Evolutionary conservation across 2,113 vertebrate genomes (phyloP).

Genomic region (Xiphophorus maculatus): DNA sequence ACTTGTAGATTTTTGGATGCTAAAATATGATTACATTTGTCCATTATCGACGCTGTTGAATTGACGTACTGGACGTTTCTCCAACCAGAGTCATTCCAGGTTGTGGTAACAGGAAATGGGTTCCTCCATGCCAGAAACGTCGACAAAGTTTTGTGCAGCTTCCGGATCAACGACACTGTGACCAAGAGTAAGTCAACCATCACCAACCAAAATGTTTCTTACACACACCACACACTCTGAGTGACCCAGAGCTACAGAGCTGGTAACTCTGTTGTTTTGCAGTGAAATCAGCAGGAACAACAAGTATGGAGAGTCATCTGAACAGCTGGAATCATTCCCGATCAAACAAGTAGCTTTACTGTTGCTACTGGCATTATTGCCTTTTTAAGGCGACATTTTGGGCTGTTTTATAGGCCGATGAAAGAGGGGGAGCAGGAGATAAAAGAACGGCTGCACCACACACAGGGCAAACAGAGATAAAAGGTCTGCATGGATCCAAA

Average conservation of each 20-base stretch:
- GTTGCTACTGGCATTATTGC: constrained; percentile 11
- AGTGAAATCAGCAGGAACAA: constrained; percentile 19
- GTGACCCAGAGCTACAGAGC: background rate
- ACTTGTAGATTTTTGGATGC: background rate
- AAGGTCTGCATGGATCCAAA: constrained; percentile 24
- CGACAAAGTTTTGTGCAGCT: constrained; percentile 94
- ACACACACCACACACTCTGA: background rate
- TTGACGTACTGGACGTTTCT: constrained; percentile 10
- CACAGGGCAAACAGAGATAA: constrained; percentile 34
- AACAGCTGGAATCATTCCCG: constrained; percentile 16
- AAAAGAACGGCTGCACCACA: constrained; percentile 38
- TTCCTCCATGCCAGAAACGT: constrained; percentile 93
- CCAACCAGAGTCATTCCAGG: constrained; percentile 92
- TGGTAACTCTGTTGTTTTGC: background rate
- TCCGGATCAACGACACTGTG: constrained; percentile 92
- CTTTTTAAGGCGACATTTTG: constrained; percentile 17
- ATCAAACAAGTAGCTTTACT: constrained; percentile 23
- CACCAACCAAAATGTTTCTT: background rate
- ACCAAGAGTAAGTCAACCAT: constrained; percentile 88
- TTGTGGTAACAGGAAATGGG: constrained; percentile 94
- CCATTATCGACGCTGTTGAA: background rate
- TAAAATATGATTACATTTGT: no score
- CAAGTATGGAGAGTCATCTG: background rate
- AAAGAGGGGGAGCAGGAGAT: constrained; percentile 30
- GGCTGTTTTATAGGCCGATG: constrained; percentile 32